Percentiles rank a stretch among this genome's conserved stretches.
These are phyloP conservation scores for Grus americana DNA, from an alignment of 2,113 vertebrate genomes.

Conservation along the genomic window DNA sequence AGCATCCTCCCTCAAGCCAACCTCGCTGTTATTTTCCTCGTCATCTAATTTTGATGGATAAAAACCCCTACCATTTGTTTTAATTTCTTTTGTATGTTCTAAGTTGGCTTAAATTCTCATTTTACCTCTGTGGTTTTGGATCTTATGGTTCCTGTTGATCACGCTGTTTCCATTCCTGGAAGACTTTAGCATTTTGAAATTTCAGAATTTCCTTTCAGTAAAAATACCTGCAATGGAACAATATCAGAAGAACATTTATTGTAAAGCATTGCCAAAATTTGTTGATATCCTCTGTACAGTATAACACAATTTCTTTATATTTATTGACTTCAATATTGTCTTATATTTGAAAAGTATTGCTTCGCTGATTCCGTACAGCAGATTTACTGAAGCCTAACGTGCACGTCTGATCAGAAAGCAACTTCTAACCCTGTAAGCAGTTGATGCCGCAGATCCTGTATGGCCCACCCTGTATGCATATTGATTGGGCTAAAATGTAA, in stretches of 20 bases:
- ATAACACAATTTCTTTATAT: neutral
- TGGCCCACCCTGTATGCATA: neutral
- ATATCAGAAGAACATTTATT: neutral
- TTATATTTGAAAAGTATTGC: neutral
- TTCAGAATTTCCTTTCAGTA: neutral
- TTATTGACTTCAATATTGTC: neutral
- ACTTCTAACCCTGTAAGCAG: neutral
- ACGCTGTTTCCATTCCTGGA: neutral
- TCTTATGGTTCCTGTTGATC: neutral
- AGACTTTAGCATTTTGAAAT: neutral
- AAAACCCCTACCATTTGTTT: neutral
- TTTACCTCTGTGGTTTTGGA: neutral
- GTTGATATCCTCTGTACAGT: neutral
- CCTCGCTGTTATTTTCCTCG: neutral
- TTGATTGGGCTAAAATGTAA: neutral
- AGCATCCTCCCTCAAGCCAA: neutral
- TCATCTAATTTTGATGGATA: neutral
- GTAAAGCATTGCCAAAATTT: neutral
- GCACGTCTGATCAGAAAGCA: neutral
- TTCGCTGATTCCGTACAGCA: neutral
- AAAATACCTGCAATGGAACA: conserved; percentile 1
- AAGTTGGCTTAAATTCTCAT: neutral
- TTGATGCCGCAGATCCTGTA: neutral
- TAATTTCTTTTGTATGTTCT: neutral
- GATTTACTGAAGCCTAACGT: neutral